Conservation (phyloP, 2,888 invertebrate species). For the Laothoe populi region DNA sequence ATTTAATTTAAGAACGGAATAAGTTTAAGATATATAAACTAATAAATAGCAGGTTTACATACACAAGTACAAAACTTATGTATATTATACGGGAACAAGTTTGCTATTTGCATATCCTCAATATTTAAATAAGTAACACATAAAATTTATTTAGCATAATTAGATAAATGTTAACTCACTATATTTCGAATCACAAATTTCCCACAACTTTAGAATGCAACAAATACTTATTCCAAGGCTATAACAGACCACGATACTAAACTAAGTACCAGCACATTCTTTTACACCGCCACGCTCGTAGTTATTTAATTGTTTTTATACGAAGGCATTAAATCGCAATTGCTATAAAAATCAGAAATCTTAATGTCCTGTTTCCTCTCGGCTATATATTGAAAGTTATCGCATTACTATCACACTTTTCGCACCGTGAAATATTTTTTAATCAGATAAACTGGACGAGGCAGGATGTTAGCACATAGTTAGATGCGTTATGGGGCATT, state of each 20-base stretch:
- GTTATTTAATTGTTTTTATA: slow-evolving; percentile 19
- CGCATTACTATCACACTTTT: slow-evolving; percentile 19
- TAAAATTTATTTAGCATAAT: neutral
- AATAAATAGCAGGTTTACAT: neutral
- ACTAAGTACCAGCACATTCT: slow-evolving; percentile 3
- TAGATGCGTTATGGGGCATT: slow-evolving; percentile 16
- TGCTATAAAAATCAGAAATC: slow-evolving; percentile 18
- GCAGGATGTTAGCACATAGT: slow-evolving; percentile 16
- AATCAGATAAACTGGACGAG: slow-evolving; percentile 12
- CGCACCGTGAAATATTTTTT: slow-evolving; percentile 14
- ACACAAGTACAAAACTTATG: neutral
- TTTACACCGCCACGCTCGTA: neutral
- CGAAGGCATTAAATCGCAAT: slow-evolving; percentile 1
- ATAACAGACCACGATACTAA: neutral
- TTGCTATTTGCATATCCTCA: neutral
- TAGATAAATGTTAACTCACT: neutral
- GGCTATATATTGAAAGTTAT: slow-evolving; percentile 13
- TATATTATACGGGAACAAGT: neutral
- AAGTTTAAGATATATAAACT: too few relatives aligned
- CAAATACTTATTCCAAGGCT: neutral
- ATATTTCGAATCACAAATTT: neutral
- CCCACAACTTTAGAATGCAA: neutral
- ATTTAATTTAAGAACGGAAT: too few relatives aligned
- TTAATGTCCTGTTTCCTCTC: slow-evolving; percentile 22
- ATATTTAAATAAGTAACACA: neutral